Base-by-base conservation (phyloP, 2,797 vertebrate species). In the Rhadinocentrus ornatus region DNA sequence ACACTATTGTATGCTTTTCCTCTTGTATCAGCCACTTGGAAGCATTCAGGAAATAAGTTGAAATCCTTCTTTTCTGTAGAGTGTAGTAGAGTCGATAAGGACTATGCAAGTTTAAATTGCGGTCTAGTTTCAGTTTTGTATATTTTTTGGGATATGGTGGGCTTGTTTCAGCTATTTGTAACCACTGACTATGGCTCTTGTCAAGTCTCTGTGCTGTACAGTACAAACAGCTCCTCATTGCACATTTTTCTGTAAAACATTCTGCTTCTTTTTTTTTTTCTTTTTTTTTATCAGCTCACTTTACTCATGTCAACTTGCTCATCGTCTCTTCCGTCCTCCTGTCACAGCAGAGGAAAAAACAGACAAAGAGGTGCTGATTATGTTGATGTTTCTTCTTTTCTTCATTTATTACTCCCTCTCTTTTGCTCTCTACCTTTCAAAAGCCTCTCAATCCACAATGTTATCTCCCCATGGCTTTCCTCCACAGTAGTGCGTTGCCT, bases 401-500 rank as follows among this genome's bases (percentile, higher is more conserved):
- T 80, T 83, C 70, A 69, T 85, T 83, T 86, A 73, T 78, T 53
- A 64, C 74, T 76, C 31, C 80, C 67, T 83, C 74, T 74, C 58
- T 80, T 86, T 78, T 56, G 57, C 46, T 31, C 57, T 61, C 58
- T 64, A 66, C 73, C 64, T 81, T 70, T 81, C 70, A 71, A 75
- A 81, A 86, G 75, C 77, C 69, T 86, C 85, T 71, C 83, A 78
- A 76, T 84, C 80, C 76, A 83, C 57, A 69, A 77, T 74, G 83
- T 75, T 81, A 78, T 89, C 86, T 91, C 90, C 88, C 77, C 78
- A 85, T 89, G 89, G 78, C 81, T 91, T 86, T 59, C 73, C 83
- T 84, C 83, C 76, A 86, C 84, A 88, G 88, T 90, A 92, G 85
- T 78, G 76, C 62, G 86, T 91, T 92, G 86, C 89, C 90, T 81